phyloP scores from a whole-genome alignment of 2,797 vertebrate genomes.

The Rhabdophis nuchalis region DNA sequence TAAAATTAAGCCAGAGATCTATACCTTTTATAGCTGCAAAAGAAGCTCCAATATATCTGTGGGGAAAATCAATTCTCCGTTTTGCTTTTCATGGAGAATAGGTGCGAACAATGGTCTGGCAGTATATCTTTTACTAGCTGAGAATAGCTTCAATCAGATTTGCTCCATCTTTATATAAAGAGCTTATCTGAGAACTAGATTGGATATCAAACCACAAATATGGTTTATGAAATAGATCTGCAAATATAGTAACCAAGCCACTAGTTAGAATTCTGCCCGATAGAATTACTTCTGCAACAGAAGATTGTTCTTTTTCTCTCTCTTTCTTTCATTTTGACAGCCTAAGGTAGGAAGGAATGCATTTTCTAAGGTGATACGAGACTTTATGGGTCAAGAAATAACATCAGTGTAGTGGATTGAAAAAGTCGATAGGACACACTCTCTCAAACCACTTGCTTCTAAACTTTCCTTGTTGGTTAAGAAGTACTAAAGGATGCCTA shows the following conservation, averaged over 20 bases:
- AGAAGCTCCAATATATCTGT: background rate
- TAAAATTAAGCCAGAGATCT: background rate
- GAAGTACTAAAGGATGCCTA: background rate
- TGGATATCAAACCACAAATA: background rate
- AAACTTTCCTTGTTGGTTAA: background rate
- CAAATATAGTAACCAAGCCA: background rate
- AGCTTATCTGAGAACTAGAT: background rate
- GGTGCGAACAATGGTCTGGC: background rate
- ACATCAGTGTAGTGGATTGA: background rate
- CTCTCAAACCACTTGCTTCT: background rate
- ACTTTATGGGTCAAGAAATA: background rate
- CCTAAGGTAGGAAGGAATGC: background rate
- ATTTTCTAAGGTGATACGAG: background rate
- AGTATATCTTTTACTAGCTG: background rate
- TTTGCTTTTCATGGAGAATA: background rate
- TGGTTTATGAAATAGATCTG: background rate
- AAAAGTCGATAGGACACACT: background rate
- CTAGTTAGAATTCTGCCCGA: background rate
- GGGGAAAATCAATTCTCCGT: background rate
- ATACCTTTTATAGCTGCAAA: background rate
- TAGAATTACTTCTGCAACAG: background rate
- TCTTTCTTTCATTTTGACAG: background rate
- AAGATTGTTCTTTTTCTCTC: background rate
- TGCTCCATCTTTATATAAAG: background rate
- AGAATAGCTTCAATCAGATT: background rate